phyloP scores from a whole-genome alignment of 2,888 invertebrate genomes.

The Drosophila pseudotakahashii region DNA sequence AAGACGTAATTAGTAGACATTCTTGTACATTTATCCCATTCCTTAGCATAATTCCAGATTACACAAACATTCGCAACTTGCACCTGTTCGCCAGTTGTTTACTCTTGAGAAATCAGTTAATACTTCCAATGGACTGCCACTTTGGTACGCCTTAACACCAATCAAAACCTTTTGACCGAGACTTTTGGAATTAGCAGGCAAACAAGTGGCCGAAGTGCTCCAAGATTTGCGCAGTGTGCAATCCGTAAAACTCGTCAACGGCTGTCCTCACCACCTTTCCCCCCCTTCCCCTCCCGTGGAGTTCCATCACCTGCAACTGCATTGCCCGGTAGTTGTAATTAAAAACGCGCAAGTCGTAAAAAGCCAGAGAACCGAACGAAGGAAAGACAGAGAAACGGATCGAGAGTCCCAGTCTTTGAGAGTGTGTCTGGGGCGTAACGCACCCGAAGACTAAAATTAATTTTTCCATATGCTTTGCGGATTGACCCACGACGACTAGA shows the following conservation, averaged over 20 bases:
- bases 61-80: slow-evolving; percentile 17
- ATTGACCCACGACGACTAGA: slow-evolving; percentile 45
- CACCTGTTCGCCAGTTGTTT: slow-evolving; percentile 25
- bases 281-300: not conserved
- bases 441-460: slow-evolving; percentile 64
- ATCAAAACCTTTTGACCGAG: slow-evolving; percentile 57
- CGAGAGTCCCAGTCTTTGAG: slow-evolving; percentile 24
- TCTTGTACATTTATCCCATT: slow-evolving; percentile 10
- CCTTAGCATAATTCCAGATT: slow-evolving; percentile 25
- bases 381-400: slow-evolving; percentile 43
- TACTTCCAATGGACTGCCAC: slow-evolving; percentile 33
- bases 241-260: slow-evolving; percentile 52
- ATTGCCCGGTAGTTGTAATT: slow-evolving; percentile 66
- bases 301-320: not conserved
- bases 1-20: slow-evolving; percentile 12
- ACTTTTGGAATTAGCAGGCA: slow-evolving; percentile 65
- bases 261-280: slow-evolving; percentile 19
- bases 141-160: slow-evolving; percentile 46
- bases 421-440: slow-evolving; percentile 44
- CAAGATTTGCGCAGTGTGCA: slow-evolving; percentile 37
- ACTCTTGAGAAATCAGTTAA: slow-evolving; percentile 29
- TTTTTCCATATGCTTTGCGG: slow-evolving; percentile 64
- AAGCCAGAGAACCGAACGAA: slow-evolving; percentile 48
- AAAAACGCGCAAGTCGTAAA: slow-evolving; percentile 74
- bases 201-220: slow-evolving; percentile 52